Conservation (phyloP, 2,888 invertebrate species). For the Nudaria mundana region DNA sequence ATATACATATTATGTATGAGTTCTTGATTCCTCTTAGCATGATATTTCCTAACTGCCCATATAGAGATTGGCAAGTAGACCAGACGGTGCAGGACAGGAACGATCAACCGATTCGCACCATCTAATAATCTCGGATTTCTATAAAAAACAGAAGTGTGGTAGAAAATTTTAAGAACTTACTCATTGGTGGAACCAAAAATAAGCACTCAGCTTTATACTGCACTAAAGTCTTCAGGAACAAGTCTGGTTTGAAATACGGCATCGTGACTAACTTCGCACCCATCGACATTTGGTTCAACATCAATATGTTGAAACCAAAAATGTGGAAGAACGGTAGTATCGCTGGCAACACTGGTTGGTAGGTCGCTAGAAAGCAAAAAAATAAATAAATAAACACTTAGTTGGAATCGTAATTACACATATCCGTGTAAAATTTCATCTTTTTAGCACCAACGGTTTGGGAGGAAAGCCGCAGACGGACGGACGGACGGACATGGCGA, state of each 20-base stretch:
- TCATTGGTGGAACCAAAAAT: slow-evolving; percentile 90
- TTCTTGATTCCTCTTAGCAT: too few species aligned
- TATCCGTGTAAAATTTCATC: too few species aligned
- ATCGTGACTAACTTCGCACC: slow-evolving; percentile 86
- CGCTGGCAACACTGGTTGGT: slow-evolving; percentile 83
- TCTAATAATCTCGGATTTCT: too few species aligned
- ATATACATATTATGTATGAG: too few species aligned
- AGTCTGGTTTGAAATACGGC: slow-evolving; percentile 87
- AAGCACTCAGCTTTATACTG: slow-evolving; percentile 82
- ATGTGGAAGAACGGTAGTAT: slow-evolving; percentile 92
- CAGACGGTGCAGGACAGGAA: too few species aligned
- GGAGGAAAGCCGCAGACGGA: too few species aligned
- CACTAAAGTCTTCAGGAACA: slow-evolving; percentile 83
- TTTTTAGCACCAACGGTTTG: too few species aligned
- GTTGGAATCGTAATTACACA: too few species aligned
- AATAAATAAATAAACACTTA: background rate
- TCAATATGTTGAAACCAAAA: slow-evolving; percentile 86
- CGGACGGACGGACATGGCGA: too few species aligned
- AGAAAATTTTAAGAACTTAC: slow-evolving; percentile 65
- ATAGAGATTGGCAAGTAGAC: too few species aligned
- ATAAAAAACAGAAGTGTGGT: background rate
- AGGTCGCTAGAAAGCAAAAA: slow-evolving; percentile 50
- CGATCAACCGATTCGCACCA: too few species aligned
- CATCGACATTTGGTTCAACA: slow-evolving; percentile 79
- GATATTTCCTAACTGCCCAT: too few species aligned